Evolutionary conservation across 30 jellyfish, hydroid and myxozoan genomes (phyloP), one percentile per base, ranked within the genome.

Genomic region (Nemopilema nomurai): DNA sequence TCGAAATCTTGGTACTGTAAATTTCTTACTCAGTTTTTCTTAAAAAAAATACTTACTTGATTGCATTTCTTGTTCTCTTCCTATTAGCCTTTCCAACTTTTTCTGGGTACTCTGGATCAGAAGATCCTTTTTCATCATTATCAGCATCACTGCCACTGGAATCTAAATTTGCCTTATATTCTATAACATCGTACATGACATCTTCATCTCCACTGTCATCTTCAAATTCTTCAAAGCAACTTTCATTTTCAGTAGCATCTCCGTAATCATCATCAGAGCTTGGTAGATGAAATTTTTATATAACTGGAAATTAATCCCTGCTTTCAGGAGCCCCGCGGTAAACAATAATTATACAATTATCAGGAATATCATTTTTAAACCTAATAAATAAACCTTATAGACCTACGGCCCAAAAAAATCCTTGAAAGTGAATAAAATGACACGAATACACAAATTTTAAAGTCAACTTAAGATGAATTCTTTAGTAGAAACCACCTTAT

Each of bases 251-350:
- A 65, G 75, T 4, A 65, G 75, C 75, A 70, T 23, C 80, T 70
- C 22, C 80, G 33, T 70, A 70, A 70, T 70, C 80, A 65, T 65
- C 75, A 65, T 65, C 80, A 70, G 80, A 70, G 80, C 80, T 70
- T 70, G 80, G 80, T 70, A 70, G 62, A 62, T 27, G 80, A 70
- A 70, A 70, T 18, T 7, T 8, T 70, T 70, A 70, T 70, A 31
- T 9, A 32, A 70, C 29, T 70, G 29, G 33, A 70, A 41, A 41
- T 41, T 41, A 41, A 41, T 41, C 57, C 57, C 57, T 41, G 57
- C 33, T 31, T 49, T 70, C 62, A 22, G 57, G 80, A 70, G 80
- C 80, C 80, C 80, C 62, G 0, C 63, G 19, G 63, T 70, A 24
- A 8, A 24, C 65, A 70, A 18, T 70, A 9, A 70, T 18, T 7